Conservation (phyloP, 2,888 invertebrate genomes). For the Onchidella celtica region DNA sequence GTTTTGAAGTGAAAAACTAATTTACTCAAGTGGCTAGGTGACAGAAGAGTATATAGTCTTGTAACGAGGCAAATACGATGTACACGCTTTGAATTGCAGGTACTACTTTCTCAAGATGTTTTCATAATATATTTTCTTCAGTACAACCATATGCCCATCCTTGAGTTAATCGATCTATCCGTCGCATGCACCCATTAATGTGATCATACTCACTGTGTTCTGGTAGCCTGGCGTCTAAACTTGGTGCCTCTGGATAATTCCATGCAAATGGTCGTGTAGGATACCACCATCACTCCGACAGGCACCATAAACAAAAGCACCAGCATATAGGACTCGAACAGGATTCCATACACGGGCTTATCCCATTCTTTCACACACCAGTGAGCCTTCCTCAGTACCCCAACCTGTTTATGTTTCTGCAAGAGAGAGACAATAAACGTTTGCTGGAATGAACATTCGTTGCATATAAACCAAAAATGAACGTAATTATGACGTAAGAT, state of each 20-base stretch:
- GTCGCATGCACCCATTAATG: too few relatives aligned
- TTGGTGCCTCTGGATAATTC: constrained; percentile 85
- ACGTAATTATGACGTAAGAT: too few relatives aligned
- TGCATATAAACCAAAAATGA: too few relatives aligned
- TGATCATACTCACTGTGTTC: constrained; percentile 37
- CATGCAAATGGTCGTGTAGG: constrained; percentile 85
- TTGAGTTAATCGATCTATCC: too few relatives aligned
- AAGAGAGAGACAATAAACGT: not conserved
- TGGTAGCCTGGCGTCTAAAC: constrained; percentile 82
- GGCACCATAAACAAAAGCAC: constrained; percentile 85
- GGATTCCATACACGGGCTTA: constrained; percentile 57
- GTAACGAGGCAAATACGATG: too few relatives aligned
- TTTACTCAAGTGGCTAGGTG: too few relatives aligned
- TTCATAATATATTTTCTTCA: too few relatives aligned
- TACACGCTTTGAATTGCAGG: too few relatives aligned
- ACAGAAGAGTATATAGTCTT: too few relatives aligned
- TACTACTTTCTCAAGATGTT: too few relatives aligned
- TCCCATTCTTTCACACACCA: constrained; percentile 84
- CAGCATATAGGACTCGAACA: constrained; percentile 85
- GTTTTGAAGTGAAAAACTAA: too few relatives aligned
- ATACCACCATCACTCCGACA: constrained; percentile 85
- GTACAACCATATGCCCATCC: too few relatives aligned
- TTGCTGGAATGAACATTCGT: not conserved
- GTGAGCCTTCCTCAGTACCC: constrained; percentile 72
- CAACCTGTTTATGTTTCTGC: constrained; percentile 66